phyloP scores from a whole-genome alignment of 2,888 invertebrate species.

The Tethea ocularis region DNA sequence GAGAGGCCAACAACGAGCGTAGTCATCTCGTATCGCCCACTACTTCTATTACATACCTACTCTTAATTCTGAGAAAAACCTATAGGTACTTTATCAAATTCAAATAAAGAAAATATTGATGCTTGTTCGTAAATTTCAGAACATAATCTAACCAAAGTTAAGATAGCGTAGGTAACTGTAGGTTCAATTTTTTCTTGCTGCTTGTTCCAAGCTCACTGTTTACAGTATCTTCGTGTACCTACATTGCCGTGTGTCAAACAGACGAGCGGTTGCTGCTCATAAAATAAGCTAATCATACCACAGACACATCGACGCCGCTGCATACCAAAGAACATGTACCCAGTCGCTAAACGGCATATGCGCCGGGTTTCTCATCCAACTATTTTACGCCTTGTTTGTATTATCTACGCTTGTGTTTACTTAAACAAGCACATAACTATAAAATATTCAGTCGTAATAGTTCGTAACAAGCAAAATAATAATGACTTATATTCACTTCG shows the following conservation, averaged over 20 bases:
- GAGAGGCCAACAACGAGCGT: background rate
- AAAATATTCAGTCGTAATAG: conserved; percentile 55
- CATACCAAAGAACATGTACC: conserved; percentile 58
- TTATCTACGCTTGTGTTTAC: conserved; percentile 37
- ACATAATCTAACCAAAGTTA: too few relatives aligned
- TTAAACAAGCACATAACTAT: conserved; percentile 37
- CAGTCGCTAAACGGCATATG: conserved; percentile 47
- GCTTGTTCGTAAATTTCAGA: too few relatives aligned
- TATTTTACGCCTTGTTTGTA: conserved; percentile 35
- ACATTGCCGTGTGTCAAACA: conserved; percentile 29
- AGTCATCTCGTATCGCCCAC: background rate
- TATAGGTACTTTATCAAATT: too few relatives aligned
- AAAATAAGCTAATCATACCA: conserved; percentile 77
- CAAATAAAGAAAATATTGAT: too few relatives aligned
- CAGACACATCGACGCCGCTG: conserved; percentile 79
- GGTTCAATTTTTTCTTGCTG: too few relatives aligned
- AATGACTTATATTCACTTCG: conserved; percentile 45
- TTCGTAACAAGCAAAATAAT: conserved; percentile 37
- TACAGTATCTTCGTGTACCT: too few relatives aligned
- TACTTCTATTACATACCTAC: background rate
- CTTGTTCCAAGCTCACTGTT: too few relatives aligned
- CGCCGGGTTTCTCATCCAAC: background rate
- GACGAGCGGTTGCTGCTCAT: conserved; percentile 66
- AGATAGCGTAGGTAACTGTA: too few relatives aligned
- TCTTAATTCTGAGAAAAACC: background rate